Conservation (phyloP, 2,113 vertebrate species). For the Tragelaphus scriptus region DNA sequence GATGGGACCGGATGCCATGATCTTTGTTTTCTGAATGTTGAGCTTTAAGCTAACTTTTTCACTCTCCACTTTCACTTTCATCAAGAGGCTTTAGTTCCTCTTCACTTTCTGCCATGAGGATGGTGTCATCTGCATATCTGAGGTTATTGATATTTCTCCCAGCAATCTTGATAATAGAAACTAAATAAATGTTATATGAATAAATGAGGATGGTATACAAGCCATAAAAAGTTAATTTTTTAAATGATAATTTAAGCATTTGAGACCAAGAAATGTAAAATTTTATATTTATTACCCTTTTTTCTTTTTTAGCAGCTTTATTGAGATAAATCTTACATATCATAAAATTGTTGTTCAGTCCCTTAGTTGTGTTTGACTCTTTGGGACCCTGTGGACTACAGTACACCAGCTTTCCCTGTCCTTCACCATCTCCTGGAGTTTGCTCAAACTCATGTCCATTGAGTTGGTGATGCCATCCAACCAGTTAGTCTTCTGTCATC, state of each 20-base stretch:
- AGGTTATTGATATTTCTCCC: too few species aligned
- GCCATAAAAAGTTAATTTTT: neutral
- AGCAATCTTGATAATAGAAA: neutral
- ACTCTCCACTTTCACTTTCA: too few species aligned
- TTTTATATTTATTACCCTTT: neutral
- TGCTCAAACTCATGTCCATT: neutral
- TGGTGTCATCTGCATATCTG: too few species aligned
- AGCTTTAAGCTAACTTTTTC: too few species aligned
- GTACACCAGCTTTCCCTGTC: neutral
- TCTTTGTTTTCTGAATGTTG: too few species aligned
- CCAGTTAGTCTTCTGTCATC: neutral
- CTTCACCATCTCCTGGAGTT: neutral
- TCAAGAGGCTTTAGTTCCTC: too few species aligned
- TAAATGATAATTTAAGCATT: neutral
- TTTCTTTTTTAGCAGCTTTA: neutral
- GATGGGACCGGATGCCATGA: too few species aligned
- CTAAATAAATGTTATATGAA: neutral
- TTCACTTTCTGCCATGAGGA: too few species aligned
- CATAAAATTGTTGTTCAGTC: neutral
- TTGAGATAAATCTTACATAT: neutral
- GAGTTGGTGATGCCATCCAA: neutral
- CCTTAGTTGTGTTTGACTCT: neutral
- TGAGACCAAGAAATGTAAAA: slow-evolving; percentile 26
- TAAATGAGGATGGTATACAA: neutral
- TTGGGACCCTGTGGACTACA: neutral